Conservation (phyloP, 2,888 invertebrate genomes). For the Smittia sp. region DNA sequence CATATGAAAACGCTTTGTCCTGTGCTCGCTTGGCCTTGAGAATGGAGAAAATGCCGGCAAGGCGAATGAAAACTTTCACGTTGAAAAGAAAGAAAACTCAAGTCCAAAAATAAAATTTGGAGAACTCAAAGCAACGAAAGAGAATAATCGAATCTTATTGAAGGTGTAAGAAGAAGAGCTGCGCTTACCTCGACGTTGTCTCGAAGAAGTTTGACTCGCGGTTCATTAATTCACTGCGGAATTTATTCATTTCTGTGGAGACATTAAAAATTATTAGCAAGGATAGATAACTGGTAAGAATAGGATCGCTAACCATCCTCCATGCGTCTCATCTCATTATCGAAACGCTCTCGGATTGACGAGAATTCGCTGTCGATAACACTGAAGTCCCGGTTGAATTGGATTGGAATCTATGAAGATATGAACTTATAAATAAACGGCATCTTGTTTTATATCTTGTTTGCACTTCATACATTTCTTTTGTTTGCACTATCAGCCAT, state of each 20-base stretch:
- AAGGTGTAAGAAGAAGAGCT: background rate
- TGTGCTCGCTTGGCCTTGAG: background rate
- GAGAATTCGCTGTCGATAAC: slow-evolving; percentile 96
- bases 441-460: too few species aligned
- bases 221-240: slow-evolving; percentile 72
- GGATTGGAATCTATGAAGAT: slow-evolving; percentile 95
- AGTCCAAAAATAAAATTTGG: too few species aligned
- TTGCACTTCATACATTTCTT: too few species aligned
- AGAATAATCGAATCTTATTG: background rate
- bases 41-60: slow-evolving; percentile 8
- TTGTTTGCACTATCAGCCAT: slow-evolving; percentile 83
- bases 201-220: slow-evolving; percentile 90
- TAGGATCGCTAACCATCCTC: slow-evolving; percentile 87
- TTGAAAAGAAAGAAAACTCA: background rate
- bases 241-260: slow-evolving; percentile 33
- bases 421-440: too few species aligned
- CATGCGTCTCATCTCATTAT: slow-evolving; percentile 97
- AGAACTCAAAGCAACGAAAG: background rate
- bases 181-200: slow-evolving; percentile 74
- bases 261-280: background rate
- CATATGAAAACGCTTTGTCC: background rate
- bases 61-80: too few species aligned
- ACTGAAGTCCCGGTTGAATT: slow-evolving; percentile 83
- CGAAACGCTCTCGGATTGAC: slow-evolving; percentile 91
- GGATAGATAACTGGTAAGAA: background rate